Evolutionary conservation across 2,797 vertebrate species (phyloP), one percentile per base, ranked within the genome.

Genomic region (Gymnoscopelus microlampas): DNA sequence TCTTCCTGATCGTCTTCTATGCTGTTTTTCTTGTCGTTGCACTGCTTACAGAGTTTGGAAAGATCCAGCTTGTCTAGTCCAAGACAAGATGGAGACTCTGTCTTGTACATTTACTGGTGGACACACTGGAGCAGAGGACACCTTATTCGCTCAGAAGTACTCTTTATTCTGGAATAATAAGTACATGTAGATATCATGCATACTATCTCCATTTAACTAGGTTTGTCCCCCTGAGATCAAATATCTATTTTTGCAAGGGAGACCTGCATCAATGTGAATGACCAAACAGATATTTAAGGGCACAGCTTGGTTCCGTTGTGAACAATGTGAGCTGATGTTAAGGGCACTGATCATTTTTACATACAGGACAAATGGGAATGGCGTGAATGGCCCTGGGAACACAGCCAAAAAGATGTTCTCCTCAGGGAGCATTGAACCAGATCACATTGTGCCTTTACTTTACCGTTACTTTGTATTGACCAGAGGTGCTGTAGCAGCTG

Each of bases 41-140:
- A 4, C 88, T 99, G 53, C 96, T 99, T 68, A 96, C 96, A 0
- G 97, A 99, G 79, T 98, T 99, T 67, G 85, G 87, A 54, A 89
- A 90, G 62, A 95, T 99, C 74, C 91, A 44, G 2, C 60, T 85
- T 4, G 9, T 13, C 13, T 66, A 81, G 73, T 77, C 60, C 23
- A 15, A 47, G 8, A 19, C 19, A 19, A 19, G 19, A 19, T 19
- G 19, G 19, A 19, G 19, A 44, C 39, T 9, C 7, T 44, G 35
- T 39, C 35, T 44, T 44, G 8, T 44, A 10, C 39, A 10, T 44
- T 7, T 44, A 44, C 39, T 44, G 9, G 39, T 14, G 1, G 29
- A 66, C 9, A 66, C 77, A 77, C 64, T 75, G 55, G 65, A 71
- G 44, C 53, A 24, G 14, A 48, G 44, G 4, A 13, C 6, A 13